Conservation (phyloP, 2,888 invertebrate genomes). For the Apocheima hispidaria region DNA sequence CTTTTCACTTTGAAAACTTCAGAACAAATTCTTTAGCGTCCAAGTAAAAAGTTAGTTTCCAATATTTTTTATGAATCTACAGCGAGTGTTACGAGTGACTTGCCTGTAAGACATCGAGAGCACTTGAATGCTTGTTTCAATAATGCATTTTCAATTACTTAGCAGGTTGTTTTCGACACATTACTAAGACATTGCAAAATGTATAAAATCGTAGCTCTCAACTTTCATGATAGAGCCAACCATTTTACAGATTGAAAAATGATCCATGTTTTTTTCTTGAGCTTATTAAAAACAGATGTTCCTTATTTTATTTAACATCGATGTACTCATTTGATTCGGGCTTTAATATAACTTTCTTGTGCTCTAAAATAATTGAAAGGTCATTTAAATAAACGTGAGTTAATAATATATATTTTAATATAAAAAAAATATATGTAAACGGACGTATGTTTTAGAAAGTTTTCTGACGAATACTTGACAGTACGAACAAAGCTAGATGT, state of each 20-base stretch:
- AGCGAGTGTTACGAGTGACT: constrained; percentile 46
- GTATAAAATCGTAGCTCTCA: constrained; percentile 30
- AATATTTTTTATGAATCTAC: constrained; percentile 48
- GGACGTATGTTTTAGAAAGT: neutral
- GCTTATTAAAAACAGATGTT: constrained; percentile 12
- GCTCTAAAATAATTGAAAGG: neutral
- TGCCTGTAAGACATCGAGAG: constrained; percentile 48
- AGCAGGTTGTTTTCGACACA: constrained; percentile 36
- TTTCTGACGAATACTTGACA: neutral
- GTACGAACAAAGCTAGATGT: neutral
- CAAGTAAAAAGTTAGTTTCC: constrained; percentile 61
- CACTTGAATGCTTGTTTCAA: constrained; percentile 51
- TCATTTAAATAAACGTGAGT: no score
- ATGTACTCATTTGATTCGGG: neutral
- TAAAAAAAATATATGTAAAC: no score
- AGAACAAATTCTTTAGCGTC: constrained; percentile 62
- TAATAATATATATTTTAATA: no score
- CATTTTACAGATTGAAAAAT: constrained; percentile 6
- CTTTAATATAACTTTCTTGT: neutral
- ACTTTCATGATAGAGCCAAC: constrained; percentile 4
- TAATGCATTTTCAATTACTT: constrained; percentile 68
- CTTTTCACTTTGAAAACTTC: constrained; percentile 66
- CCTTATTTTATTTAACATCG: neutral
- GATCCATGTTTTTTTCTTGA: neutral
- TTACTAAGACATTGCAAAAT: constrained; percentile 35